A percentile compares a stretch with the other conserved stretches of the same genome.
Conservation (phyloP, 2,113 vertebrate genomes). For the Alouatta palliata region DNA sequence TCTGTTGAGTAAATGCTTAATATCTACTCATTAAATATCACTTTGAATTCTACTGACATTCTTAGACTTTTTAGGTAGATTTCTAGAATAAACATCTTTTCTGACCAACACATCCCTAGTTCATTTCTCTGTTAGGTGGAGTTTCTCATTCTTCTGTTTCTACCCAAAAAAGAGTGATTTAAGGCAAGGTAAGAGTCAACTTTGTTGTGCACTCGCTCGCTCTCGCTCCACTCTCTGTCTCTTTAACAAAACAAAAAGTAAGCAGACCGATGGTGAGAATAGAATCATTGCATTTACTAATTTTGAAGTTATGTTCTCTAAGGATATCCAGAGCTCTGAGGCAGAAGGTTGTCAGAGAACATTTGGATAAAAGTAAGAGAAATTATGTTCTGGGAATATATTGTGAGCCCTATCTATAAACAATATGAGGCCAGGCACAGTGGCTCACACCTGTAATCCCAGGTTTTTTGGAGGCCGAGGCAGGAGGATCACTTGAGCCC, state of each 20-base stretch:
- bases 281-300: neutral
- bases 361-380: neutral
- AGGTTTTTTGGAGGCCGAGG: too few relatives aligned
- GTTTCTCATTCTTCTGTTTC: conserved; percentile 1
- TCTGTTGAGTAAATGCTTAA: neutral
- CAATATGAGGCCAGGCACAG: neutral
- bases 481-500: too few relatives aligned
- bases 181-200: neutral
- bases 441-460: too few relatives aligned
- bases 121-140: neutral
- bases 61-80: conserved; percentile 28
- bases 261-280: neutral
- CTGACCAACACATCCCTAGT: neutral
- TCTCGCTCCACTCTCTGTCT: too few relatives aligned
- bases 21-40: neutral
- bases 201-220: too few relatives aligned
- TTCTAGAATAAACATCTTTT: conserved; percentile 29
- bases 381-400: neutral
- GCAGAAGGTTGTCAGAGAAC: neutral
- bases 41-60: neutral
- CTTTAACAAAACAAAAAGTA: neutral
- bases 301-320: neutral
- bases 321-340: neutral
- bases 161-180: neutral
- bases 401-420: neutral